Base-by-base conservation (phyloP, 2,888 invertebrate genomes). In the Tetropium fuscum region DNA sequence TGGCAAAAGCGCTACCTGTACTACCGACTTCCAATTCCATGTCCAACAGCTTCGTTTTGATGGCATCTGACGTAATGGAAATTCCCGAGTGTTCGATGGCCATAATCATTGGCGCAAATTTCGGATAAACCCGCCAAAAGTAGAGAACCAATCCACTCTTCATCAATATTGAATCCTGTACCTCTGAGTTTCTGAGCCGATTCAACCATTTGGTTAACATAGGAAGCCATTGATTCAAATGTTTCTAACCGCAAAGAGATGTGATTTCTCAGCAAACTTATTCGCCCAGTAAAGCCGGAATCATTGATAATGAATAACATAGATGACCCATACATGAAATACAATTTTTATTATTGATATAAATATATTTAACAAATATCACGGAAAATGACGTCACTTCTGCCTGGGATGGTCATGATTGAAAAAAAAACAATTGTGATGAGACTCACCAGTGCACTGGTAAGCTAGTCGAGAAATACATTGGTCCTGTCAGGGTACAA, bases 141-240 rank as follows among this genome's bases (percentile, higher is more conserved):
- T 25, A 72, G 58, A n/a, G 71, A 68, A 3, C 72, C 73, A 6
- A 70, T 49, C 73, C 74, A 74, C 54, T 72, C 65, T 25, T 73
- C 71, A 34, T 58, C 49, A 0, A 74, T 68, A 2, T 64, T 55
- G 51, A 75, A 75, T 8, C 72, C 73, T 5, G 71, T 74, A 36
- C 71, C 40, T 5, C 56, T 43, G 18, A 75, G 64, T 63, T 64
- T 69, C 36, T 73, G 73, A 3, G 68, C 48, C 7, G 68, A 72
- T 63, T 74, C 73, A 3, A 74, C 53, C 4, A 76, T 47, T 53
- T 74, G 73, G 41, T 58, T 74, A 1, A 75, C 69, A 44, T 74
- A 76, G 1, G 16, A 8, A 25, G 53, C 60, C 71, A 75, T 74
- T 2, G 65, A 64, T 16, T 59, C 62, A 49, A 58, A 63, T 51